Evolutionary conservation across 2,113 vertebrate species (phyloP).

Genomic region (Empidonax traillii): DNA sequence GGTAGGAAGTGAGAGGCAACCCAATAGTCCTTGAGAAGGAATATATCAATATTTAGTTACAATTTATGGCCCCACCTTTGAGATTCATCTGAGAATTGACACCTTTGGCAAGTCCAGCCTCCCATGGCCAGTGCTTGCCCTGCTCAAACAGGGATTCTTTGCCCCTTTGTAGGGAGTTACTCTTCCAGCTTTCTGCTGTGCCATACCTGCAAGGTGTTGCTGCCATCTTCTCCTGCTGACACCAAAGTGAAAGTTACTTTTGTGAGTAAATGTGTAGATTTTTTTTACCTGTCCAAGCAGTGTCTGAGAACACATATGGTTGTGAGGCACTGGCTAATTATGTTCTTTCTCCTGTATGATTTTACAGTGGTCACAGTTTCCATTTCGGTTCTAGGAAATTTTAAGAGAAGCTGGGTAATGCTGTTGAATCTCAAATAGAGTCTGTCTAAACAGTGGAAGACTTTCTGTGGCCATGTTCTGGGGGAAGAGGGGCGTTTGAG

Average conservation of each 20-base stretch:
- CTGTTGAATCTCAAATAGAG: background rate
- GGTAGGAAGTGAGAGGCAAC: background rate
- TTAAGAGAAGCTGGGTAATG: background rate
- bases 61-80: background rate
- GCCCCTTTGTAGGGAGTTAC: background rate
- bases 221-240: background rate
- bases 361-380: background rate
- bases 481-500: background rate
- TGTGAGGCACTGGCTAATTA: background rate
- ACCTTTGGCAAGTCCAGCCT: background rate
- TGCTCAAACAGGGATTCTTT: background rate
- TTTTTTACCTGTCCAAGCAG: accelerated
- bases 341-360: background rate
- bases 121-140: accelerated
- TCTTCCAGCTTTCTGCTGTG: background rate
- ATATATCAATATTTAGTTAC: background rate
- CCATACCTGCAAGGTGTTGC: background rate
- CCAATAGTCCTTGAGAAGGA: background rate
- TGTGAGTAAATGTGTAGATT: background rate
- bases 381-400: background rate
- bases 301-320: background rate
- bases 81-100: background rate
- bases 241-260: background rate
- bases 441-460: background rate
- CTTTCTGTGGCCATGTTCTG: background rate